These are phyloP conservation scores for Drosophila varians DNA, from an alignment of 1,140 invertebrate genomes.

Conservation along the genomic window DNA sequence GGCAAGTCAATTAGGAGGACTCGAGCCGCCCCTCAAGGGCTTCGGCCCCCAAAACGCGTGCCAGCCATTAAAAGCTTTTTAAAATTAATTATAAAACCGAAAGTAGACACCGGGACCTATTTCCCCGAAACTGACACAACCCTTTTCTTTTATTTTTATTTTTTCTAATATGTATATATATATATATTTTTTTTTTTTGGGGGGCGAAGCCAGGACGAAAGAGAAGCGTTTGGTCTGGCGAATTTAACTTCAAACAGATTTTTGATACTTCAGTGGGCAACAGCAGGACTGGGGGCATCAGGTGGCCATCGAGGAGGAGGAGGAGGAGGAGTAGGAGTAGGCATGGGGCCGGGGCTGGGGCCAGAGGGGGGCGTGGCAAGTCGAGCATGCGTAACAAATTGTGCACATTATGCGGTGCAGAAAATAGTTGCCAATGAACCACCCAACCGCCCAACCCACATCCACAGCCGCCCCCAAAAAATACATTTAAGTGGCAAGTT, in stretches of 20 bases:
- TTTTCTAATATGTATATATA: not conserved
- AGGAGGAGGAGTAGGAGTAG: not conserved
- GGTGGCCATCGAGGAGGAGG: not conserved
- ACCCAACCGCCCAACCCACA: not conserved
- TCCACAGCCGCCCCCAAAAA: not conserved
- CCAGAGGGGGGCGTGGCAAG: conserved; percentile 43
- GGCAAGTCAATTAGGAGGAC: conserved; percentile 52
- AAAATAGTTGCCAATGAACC: conserved; percentile 38
- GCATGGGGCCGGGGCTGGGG: no score
- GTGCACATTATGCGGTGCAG: conserved; percentile 52
- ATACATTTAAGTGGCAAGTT: conserved; percentile 36
- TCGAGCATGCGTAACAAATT: conserved; percentile 59
- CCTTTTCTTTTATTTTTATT: conserved; percentile 48
- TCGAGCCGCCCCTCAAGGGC: conserved; percentile 13
- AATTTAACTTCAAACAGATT: conserved; percentile 64
- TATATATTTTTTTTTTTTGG: not conserved
- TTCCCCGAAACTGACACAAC: conserved; percentile 63
- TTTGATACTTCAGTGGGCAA: conserved; percentile 60
- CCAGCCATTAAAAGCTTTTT: conserved; percentile 80
- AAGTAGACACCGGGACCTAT: conserved; percentile 65
- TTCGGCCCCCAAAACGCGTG: conserved; percentile 35
- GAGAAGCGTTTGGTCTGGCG: conserved; percentile 13
- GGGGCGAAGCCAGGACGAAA: no score
- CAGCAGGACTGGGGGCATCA: conserved; percentile 19
- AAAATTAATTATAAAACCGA: conserved; percentile 80